Conservation (phyloP, 1,140 invertebrate species). For the Ladona fulva region DNA sequence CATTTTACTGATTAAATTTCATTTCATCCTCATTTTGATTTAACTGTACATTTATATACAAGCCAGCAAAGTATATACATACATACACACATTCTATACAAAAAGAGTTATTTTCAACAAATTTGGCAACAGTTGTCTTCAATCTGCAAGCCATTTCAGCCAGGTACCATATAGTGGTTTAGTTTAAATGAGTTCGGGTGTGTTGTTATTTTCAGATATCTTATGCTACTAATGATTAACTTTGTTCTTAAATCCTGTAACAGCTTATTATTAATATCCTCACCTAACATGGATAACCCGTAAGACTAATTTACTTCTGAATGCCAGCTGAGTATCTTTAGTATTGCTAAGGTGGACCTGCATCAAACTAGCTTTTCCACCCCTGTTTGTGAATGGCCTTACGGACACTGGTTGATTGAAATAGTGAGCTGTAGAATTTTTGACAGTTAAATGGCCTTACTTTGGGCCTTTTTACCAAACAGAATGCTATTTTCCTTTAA, state of each 20-base stretch:
- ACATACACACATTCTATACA: too few species aligned
- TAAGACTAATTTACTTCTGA: not conserved
- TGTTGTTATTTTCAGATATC: not conserved
- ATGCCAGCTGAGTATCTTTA: slow-evolving; percentile 6
- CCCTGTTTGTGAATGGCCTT: not conserved
- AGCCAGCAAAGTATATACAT: too few species aligned
- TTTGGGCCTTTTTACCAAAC: not conserved
- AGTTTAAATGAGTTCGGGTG: not conserved
- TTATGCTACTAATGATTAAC: not conserved
- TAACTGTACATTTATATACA: too few species aligned
- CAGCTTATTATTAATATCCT: not conserved
- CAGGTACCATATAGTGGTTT: not conserved
- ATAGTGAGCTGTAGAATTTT: slow-evolving; percentile 4
- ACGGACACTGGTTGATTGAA: slow-evolving; percentile 4
- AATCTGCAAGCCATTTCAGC: too few species aligned
- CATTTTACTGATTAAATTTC: too few species aligned
- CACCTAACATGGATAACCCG: not conserved
- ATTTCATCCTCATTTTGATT: too few species aligned
- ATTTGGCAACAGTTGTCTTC: too few species aligned
- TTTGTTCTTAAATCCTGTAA: not conserved
- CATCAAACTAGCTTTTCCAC: not conserved
- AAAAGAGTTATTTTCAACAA: too few species aligned
- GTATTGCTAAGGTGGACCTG: slow-evolving; percentile 3
- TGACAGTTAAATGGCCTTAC: not conserved
- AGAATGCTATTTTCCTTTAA: not conserved